These are phyloP conservation scores for Aproaerema taeniolella DNA, from an alignment of 2,888 invertebrate genomes.

Conservation along the genomic window DNA sequence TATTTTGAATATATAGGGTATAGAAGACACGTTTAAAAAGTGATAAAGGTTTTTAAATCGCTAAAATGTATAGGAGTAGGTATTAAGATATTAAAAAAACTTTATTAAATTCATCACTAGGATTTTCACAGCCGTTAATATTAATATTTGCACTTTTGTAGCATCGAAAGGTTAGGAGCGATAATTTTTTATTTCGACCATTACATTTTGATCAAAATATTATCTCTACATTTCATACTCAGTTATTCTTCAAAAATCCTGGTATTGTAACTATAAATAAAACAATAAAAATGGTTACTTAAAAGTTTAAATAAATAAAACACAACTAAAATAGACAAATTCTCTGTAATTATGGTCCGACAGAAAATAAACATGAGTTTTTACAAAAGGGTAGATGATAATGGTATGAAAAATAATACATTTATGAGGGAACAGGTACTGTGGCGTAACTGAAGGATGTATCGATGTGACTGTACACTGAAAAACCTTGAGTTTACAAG, in stretches of 20 bases:
- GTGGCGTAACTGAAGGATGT: neutral
- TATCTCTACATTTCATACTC: too few species aligned
- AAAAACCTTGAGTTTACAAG: too few species aligned
- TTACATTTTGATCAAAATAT: too few species aligned
- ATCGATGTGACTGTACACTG: slow-evolving; percentile 1
- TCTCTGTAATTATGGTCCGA: slow-evolving; percentile 56
- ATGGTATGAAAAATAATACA: slow-evolving; percentile 29
- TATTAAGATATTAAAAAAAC: too few species aligned
- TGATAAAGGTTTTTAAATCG: too few species aligned
- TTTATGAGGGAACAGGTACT: slow-evolving; percentile 15
- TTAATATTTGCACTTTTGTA: slow-evolving; percentile 46
- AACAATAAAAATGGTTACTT: neutral
- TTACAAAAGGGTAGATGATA: slow-evolving; percentile 36
- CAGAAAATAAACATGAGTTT: slow-evolving; percentile 32
- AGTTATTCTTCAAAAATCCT: too few species aligned
- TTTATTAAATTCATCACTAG: slow-evolving; percentile 46
- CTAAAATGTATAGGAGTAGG: too few species aligned
- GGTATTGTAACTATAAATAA: neutral
- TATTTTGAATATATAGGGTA: too few species aligned
- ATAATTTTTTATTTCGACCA: too few species aligned
- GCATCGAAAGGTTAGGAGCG: too few species aligned
- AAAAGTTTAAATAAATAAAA: slow-evolving; percentile 38
- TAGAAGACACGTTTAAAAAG: too few species aligned
- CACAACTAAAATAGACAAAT: slow-evolving; percentile 52
- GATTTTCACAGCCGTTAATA: slow-evolving; percentile 52